A percentile compares a stretch with the other conserved stretches of the same genome.
Conservation (phyloP, 2,113 vertebrate genomes). For the Bolborhynchus lineola region DNA sequence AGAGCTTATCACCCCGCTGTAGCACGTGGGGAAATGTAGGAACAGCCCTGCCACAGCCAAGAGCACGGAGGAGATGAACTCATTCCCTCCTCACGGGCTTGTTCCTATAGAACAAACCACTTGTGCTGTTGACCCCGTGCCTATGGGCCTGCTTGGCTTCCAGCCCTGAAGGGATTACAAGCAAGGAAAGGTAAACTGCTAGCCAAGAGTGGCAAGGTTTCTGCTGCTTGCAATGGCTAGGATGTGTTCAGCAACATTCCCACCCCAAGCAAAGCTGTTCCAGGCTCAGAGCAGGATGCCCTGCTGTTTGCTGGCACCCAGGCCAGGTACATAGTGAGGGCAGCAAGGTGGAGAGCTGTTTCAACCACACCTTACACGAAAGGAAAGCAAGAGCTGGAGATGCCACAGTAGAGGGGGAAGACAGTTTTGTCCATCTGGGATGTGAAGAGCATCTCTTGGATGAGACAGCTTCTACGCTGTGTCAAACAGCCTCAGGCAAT, state of each 20-base stretch:
- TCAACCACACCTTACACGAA: background rate
- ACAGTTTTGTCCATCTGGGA: background rate
- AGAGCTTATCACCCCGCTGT: background rate
- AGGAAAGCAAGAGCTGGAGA: background rate
- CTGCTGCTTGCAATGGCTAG: background rate
- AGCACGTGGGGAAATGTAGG: background rate
- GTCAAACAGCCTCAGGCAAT: background rate
- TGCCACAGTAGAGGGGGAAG: background rate
- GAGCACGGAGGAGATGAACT: background rate
- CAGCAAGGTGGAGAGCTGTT: background rate
- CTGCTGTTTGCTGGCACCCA: background rate
- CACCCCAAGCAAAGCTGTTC: background rate
- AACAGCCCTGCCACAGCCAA: background rate
- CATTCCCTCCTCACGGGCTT: background rate
- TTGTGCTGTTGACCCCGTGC: background rate
- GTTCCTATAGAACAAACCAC: background rate
- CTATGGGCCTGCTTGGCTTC: background rate
- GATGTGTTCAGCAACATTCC: background rate
- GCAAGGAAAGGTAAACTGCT: background rate
- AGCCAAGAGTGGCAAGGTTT: background rate
- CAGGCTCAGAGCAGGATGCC: rapidly evolving
- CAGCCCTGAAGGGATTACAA: background rate
- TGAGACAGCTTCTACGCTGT: background rate
- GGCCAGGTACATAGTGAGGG: background rate
- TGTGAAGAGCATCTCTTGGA: background rate